Conservation (phyloP, 2,797 vertebrate species). For the Lepilemur ruficaudatus region DNA sequence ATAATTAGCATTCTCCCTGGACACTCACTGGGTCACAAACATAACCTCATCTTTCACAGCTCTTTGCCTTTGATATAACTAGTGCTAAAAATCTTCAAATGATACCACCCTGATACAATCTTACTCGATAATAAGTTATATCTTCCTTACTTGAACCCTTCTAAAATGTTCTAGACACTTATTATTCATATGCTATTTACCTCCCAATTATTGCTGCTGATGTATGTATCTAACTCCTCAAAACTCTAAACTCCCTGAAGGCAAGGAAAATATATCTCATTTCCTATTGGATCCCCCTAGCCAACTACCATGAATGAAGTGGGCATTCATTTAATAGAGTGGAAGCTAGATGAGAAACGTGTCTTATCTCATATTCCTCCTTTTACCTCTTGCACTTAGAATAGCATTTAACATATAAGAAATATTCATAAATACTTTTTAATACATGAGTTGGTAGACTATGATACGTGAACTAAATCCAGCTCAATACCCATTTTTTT, state of each 20-base stretch:
- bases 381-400: background rate
- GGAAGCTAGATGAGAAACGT: background rate
- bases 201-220: background rate
- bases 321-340: background rate
- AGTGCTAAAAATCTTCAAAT: background rate
- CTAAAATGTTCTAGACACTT: background rate
- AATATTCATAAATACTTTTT: background rate
- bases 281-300: background rate
- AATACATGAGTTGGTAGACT: background rate
- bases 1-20: background rate
- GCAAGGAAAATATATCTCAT: background rate
- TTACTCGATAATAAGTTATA: background rate
- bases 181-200: background rate
- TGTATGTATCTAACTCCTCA: background rate
- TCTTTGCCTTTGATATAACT: background rate
- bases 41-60: background rate
- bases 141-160: background rate
- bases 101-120: background rate
- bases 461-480: background rate
- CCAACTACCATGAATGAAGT: background rate
- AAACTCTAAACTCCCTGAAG: slow-evolving; percentile 13
- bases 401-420: background rate
- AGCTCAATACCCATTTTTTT: background rate
- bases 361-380: background rate
- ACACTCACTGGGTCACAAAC: background rate